Evolutionary conservation across 2,797 vertebrate species (phyloP).

Genomic region (Sparus aurata): DNA sequence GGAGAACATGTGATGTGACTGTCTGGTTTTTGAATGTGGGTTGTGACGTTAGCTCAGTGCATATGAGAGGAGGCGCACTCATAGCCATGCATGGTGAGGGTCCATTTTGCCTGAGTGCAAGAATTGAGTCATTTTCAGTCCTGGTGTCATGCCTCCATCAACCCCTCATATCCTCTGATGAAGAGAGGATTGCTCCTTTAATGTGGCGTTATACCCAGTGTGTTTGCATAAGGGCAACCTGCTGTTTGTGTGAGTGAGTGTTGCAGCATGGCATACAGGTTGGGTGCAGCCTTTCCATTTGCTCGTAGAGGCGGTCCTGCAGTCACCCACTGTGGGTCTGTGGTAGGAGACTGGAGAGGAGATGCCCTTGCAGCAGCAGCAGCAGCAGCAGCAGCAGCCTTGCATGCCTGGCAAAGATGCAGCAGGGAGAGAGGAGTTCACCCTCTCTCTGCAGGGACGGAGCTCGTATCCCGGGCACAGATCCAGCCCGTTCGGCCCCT

Average conservation of each 20-base stretch:
- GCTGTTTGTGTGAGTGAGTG: slow-evolving; percentile 17
- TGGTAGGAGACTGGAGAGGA: slow-evolving; percentile 43
- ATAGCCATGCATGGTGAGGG: slow-evolving; percentile 42
- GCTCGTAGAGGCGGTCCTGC: slow-evolving; percentile 38
- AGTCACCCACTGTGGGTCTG: slow-evolving; percentile 36
- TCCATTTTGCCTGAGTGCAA: slow-evolving; percentile 67
- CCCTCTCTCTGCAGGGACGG: slow-evolving; percentile 50
- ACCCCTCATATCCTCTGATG: not conserved
- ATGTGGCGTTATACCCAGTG: not conserved
- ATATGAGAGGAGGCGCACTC: slow-evolving; percentile 51
- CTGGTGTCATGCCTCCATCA: slow-evolving; percentile 8
- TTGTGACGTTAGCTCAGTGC: slow-evolving; percentile 47
- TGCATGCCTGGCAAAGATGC: slow-evolving; percentile 38
- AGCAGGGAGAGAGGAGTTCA: slow-evolving; percentile 43
- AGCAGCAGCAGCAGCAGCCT: slow-evolving; percentile 41
- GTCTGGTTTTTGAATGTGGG: slow-evolving; percentile 28
- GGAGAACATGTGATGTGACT: slow-evolving; percentile 1
- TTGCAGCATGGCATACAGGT: slow-evolving; percentile 47
- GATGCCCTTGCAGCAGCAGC: slow-evolving; percentile 64
- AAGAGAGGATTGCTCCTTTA: not conserved
- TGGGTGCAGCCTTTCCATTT: slow-evolving; percentile 59
- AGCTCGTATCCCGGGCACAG: slow-evolving; percentile 59
- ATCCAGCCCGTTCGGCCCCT: slow-evolving; percentile 66
- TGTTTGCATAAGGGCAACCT: not conserved
- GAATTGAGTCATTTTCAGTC: slow-evolving; percentile 18